Conservation (phyloP, 1,140 invertebrate genomes). For the Brachionus asplanchnoidis region DNA sequence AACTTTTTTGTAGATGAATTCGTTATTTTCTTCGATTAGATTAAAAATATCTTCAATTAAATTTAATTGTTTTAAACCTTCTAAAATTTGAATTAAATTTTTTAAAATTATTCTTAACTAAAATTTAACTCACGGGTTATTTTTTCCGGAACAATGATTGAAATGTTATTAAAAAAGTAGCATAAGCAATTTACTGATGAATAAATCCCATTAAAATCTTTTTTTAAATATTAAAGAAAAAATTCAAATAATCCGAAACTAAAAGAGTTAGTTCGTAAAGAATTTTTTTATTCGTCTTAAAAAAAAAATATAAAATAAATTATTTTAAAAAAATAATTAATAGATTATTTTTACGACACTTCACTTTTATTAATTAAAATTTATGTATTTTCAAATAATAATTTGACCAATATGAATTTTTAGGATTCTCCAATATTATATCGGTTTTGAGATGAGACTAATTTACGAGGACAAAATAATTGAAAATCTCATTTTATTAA, state of each 20-base stretch:
- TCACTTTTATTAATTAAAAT: too few species aligned
- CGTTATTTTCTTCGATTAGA: background rate
- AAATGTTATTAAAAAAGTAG: background rate
- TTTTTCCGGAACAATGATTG: background rate
- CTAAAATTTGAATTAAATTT: background rate
- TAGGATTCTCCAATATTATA: too few species aligned
- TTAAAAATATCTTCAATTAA: background rate
- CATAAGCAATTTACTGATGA: background rate
- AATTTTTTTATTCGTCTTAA: too few species aligned
- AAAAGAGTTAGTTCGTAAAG: background rate
- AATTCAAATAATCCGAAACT: background rate
- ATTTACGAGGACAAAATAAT: too few species aligned
- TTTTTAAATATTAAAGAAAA: background rate
- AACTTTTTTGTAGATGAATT: background rate
- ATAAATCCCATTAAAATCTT: background rate
- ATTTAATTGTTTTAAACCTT: background rate
- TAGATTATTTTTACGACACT: too few species aligned
- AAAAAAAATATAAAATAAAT: too few species aligned
- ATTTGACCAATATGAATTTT: too few species aligned
- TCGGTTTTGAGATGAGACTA: too few species aligned
- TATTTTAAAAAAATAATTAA: too few species aligned
- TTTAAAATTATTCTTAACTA: background rate
- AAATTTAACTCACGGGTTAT: background rate
- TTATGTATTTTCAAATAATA: too few species aligned
- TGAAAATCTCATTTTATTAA: too few species aligned